These are phyloP conservation scores for Exocentrus adspersus DNA, from an alignment of 2,888 invertebrate species.

Conservation along the genomic window DNA sequence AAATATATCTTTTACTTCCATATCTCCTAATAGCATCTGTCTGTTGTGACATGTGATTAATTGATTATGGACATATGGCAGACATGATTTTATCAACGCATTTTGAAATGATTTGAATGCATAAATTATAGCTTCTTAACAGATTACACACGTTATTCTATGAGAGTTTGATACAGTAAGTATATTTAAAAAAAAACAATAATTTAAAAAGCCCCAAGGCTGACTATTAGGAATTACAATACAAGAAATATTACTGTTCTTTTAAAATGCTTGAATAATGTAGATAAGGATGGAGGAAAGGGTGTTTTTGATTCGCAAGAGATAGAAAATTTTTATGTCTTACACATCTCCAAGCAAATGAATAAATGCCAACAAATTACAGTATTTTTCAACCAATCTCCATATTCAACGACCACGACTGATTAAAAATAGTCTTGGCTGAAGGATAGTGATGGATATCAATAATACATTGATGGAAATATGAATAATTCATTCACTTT, in stretches of 20 bases:
- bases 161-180: background rate
- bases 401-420: constrained; percentile 21
- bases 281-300: too few species aligned
- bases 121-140: constrained; percentile 1
- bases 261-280: too few species aligned
- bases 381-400: constrained; percentile 1
- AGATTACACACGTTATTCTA: background rate
- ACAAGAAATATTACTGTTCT: too few species aligned
- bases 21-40: constrained; percentile 4
- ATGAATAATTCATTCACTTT: constrained; percentile 10
- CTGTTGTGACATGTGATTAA: constrained; percentile 14
- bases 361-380: constrained; percentile 6
- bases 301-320: too few species aligned
- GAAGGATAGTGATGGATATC: constrained; percentile 5
- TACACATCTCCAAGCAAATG: too few species aligned
- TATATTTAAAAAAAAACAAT: background rate
- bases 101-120: constrained; percentile 5
- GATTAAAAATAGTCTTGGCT: constrained; percentile 23
- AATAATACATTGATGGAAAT: constrained; percentile 13
- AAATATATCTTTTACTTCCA: background rate
- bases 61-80: background rate
- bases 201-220: too few species aligned
- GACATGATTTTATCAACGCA: constrained; percentile 1
- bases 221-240: too few species aligned
- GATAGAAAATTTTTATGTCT: too few species aligned